phyloP scores from a whole-genome alignment of 2,113 vertebrate genomes.

The Dermatemys mawii region DNA sequence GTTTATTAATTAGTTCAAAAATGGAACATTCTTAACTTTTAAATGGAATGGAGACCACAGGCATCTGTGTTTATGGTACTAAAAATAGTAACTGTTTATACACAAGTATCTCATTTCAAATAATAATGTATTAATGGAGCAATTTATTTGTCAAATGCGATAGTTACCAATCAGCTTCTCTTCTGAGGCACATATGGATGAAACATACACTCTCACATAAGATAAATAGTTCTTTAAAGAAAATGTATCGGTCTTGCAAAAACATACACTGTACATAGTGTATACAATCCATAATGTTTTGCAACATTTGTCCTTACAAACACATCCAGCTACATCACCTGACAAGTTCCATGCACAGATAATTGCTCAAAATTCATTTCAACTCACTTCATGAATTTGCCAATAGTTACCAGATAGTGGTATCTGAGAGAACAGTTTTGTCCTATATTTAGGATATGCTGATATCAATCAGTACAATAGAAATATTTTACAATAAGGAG shows the following conservation, averaged over 20 bases:
- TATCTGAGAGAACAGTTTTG: background rate
- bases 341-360: fast-evolving
- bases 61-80: background rate
- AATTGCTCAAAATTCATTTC: background rate
- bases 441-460: background rate
- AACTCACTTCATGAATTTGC: background rate
- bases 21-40: fast-evolving
- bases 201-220: background rate
- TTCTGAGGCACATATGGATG: background rate
- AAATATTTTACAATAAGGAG: too few relatives aligned
- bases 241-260: background rate
- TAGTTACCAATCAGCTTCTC: background rate
- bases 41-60: background rate
- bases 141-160: background rate
- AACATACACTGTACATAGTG: background rate
- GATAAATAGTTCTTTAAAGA: background rate
- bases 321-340: background rate
- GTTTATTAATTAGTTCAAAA: background rate
- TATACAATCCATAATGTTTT: fast-evolving
- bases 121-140: background rate
- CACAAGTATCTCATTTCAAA: background rate
- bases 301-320: background rate
- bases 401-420: background rate
- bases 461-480: too few relatives aligned
- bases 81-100: background rate